Evolutionary conservation across 2,888 invertebrate species (phyloP), one percentile per base, ranked within the genome.

Genomic region (Chrysodeixis includens): DNA sequence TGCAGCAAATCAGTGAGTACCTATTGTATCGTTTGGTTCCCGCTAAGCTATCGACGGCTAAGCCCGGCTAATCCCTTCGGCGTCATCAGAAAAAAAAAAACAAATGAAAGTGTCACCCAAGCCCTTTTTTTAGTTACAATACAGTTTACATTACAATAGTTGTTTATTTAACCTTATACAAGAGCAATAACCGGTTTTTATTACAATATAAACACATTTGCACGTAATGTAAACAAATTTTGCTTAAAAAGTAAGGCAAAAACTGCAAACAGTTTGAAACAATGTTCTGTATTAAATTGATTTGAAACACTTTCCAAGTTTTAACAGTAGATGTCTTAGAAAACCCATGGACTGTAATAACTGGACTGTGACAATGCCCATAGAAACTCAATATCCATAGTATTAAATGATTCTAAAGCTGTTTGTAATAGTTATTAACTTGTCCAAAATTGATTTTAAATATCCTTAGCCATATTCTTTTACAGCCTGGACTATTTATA

Each of bases 1-100:
- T 91, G 22, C 93, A 93, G 81, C 93, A 93, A 76, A 92, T 93
- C 67, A 93, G 93, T 93, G 69, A 93, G 93, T 92, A n/a, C n/a
- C n/a, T n/a, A 56, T 60, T 60, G 12, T 30, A 40, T 60, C 56
- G 26, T 30, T 46, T 54, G 20, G 30, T 32, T 18, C 2, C 20
- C 4, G 0, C 30, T 9, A 7, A 49, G 16, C 22, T 14, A 44
- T 10, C 20, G 2, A 8, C 32, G 2, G 10, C n/a, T 4, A 1
- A 49, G 14, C n/a, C n/a, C 18, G n/a, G 16, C 16, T 12, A 20
- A 22, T 44, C 3, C 18, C 30, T 0, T 1, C 0, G 22, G n/a
- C 20, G 10, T 9, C 9, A 10, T 10, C 8, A 20, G 46, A 49
- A 40, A 61, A 35, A 30, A n/a, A 30, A 70, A 76, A 71, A 76